These are phyloP conservation scores for Euleptes europaea DNA, from an alignment of 2,113 vertebrate genomes.

Conservation along the genomic window DNA sequence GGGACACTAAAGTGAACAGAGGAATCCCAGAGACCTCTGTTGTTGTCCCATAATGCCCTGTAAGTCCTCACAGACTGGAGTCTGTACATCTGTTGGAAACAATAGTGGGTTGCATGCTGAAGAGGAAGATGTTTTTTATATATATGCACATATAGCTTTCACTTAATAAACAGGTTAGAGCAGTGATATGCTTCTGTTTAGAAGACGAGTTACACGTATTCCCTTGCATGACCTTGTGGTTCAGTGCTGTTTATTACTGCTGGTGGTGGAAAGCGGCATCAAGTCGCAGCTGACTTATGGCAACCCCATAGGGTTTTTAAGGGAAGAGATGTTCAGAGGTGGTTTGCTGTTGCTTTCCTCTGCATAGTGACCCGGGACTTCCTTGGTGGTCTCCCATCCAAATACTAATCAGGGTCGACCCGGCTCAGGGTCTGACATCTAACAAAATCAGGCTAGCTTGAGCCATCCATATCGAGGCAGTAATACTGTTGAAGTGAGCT, in stretches of 20 bases:
- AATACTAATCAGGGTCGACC: no score
- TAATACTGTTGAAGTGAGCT: neutral
- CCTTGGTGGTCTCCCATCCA: no score
- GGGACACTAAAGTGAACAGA: neutral
- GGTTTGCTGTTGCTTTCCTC: no score
- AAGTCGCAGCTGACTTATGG: no score
- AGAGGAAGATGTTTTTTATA: neutral
- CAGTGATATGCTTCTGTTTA: neutral
- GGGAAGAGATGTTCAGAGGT: no score
- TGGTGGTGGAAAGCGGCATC: no score
- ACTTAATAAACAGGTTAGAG: neutral
- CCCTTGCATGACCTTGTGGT: neutral
- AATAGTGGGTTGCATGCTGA: neutral
- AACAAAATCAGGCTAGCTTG: no score
- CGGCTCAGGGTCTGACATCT: no score
- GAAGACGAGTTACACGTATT: neutral
- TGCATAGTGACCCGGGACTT: no score
- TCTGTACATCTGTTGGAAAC: neutral
- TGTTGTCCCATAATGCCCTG: neutral
- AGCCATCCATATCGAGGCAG: no score
- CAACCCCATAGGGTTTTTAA: no score
- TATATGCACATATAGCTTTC: neutral
- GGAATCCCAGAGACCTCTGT: neutral
- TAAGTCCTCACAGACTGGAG: neutral
- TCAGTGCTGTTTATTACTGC: neutral